phyloP scores from a whole-genome alignment of 2,113 vertebrate genomes.

The Carollia perspicillata region DNA sequence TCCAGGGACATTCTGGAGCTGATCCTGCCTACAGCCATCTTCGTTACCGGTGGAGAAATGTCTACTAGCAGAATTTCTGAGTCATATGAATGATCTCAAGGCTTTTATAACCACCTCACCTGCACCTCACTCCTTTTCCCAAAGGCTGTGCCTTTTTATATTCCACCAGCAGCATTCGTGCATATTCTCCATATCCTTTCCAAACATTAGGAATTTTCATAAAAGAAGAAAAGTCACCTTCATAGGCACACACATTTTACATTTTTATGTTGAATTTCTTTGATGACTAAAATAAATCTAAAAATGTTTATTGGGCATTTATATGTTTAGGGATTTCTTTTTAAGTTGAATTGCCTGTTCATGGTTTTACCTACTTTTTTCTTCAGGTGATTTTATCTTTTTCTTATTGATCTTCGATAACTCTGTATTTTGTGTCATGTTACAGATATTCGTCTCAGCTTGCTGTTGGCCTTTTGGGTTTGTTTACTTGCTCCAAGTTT shows the following conservation, averaged over 20 bases:
- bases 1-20: not conserved
- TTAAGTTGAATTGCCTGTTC: not conserved
- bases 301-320: not conserved
- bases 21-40: not conserved
- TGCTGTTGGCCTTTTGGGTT: not conserved
- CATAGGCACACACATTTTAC: not conserved
- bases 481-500: not conserved
- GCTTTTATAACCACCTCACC: not conserved
- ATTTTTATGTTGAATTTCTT: not conserved
- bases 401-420: not conserved
- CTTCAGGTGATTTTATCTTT: not conserved
- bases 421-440: not conserved
- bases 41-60: not conserved
- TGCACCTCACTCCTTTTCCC: not conserved
- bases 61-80: not conserved
- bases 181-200: not conserved
- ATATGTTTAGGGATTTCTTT: not conserved
- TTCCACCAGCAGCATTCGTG: not conserved
- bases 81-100: not conserved
- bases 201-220: not conserved
- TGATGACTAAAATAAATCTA: not conserved
- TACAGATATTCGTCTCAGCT: not conserved
- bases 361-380: not conserved
- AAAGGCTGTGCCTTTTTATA: not conserved
- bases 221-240: not conserved